Percentiles rank a stretch among this genome's conserved stretches.
Evolutionary conservation across 2,888 invertebrate genomes (phyloP).

Genomic region (Epicampocera succincta): DNA sequence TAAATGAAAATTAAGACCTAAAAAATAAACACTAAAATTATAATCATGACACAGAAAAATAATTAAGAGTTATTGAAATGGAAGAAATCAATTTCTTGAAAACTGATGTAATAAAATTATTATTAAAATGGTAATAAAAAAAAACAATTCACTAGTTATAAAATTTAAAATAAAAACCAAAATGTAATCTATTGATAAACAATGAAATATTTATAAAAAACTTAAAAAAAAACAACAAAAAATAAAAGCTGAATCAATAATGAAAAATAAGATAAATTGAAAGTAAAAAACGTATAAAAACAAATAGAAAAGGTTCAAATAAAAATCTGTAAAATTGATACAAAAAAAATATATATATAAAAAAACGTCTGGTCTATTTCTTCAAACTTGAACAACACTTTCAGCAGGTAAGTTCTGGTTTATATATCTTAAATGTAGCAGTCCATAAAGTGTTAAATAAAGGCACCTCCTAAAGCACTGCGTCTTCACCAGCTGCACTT

Average conservation of each 20-base stretch:
- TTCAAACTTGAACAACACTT: not conserved
- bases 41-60: conserved; percentile 32
- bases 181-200: conserved; percentile 63
- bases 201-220: conserved; percentile 66
- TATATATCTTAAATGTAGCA: too few relatives aligned
- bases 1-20: not conserved
- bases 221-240: conserved; percentile 16
- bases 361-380: conserved; percentile 18
- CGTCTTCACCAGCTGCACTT: too few relatives aligned
- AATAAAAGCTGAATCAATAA: conserved; percentile 51
- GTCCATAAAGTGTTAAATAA: too few relatives aligned
- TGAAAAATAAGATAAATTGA: conserved; percentile 52
- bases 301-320: conserved; percentile 64
- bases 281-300: conserved; percentile 43
- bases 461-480: too few relatives aligned
- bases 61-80: conserved; percentile 8
- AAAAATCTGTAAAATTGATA: conserved; percentile 63
- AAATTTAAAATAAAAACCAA: conserved; percentile 39
- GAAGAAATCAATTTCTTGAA: conserved; percentile 28
- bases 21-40: not conserved
- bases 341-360: conserved; percentile 59
- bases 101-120: conserved; percentile 48
- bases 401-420: conserved; percentile 17
- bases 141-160: conserved; percentile 65
- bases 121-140: conserved; percentile 33